phyloP scores from a whole-genome alignment of 2,797 vertebrate genomes.

The Tragopan temminckii region DNA sequence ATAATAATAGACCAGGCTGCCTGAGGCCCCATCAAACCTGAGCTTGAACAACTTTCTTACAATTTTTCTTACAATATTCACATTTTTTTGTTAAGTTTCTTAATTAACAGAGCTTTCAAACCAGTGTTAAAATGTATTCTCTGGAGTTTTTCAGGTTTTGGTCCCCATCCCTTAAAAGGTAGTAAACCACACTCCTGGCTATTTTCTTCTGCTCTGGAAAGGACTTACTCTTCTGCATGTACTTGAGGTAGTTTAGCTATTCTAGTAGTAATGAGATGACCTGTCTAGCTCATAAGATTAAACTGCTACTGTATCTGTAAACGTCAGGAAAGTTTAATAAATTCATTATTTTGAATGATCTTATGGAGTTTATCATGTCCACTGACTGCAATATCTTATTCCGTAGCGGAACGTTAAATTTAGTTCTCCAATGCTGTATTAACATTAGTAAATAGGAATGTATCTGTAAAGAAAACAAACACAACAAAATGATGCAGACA shows the following conservation, averaged over 20 bases:
- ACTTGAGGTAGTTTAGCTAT: constrained; percentile 15
- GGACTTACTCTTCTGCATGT: constrained; percentile 29
- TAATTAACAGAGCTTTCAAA: constrained; percentile 68
- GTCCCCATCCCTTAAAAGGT: background rate
- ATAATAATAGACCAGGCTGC: too few relatives aligned
- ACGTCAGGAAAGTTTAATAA: constrained; percentile 41
- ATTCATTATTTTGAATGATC: background rate
- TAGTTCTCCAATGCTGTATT: background rate
- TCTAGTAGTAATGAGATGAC: constrained; percentile 40
- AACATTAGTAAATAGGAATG: background rate
- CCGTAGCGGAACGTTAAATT: background rate
- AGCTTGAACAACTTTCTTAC: too few relatives aligned
- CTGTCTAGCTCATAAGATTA: constrained; percentile 47
- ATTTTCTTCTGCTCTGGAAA: background rate
- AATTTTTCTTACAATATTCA: constrained; percentile 57
- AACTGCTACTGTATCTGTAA: constrained; percentile 27
- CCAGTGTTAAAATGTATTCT: background rate
- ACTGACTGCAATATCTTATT: background rate
- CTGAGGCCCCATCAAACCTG: too few relatives aligned
- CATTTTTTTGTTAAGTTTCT: constrained; percentile 65
- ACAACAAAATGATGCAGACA: background rate
- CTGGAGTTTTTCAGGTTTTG: constrained; percentile 30
- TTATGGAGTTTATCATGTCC: constrained; percentile 1
- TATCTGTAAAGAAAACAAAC: background rate
- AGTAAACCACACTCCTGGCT: background rate